Conservation (phyloP, 1,140 invertebrate genomes). For the Micrasema minimum region DNA sequence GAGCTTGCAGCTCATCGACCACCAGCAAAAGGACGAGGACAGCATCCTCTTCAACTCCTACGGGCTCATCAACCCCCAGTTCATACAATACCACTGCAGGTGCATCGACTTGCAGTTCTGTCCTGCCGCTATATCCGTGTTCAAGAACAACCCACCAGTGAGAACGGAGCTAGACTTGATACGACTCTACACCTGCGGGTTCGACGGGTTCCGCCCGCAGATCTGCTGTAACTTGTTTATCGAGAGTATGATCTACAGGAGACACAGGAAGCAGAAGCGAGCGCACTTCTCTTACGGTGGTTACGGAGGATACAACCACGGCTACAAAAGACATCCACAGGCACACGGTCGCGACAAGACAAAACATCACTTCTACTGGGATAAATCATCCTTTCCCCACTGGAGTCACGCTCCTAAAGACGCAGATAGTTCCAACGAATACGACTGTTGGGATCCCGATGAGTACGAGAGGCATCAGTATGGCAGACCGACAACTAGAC, state of each 20-base stretch:
- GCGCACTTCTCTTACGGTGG: conserved; percentile 37
- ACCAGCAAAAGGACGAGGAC: conserved; percentile 5
- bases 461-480: not conserved
- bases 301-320: conserved; percentile 1
- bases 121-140: conserved; percentile 27
- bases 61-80: conserved; percentile 23
- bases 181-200: conserved; percentile 43
- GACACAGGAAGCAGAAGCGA: conserved; percentile 47
- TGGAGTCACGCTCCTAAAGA: conserved; percentile 43
- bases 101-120: conserved; percentile 42
- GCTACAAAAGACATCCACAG: conserved; percentile 5
- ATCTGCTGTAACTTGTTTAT: conserved; percentile 46
- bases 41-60: conserved; percentile 33
- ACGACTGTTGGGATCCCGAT: conserved; percentile 23
- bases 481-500: not conserved
- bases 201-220: conserved; percentile 26
- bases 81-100: conserved; percentile 36
- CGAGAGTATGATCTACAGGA: conserved; percentile 18
- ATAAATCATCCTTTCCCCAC: conserved; percentile 43
- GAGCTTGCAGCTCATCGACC: not conserved
- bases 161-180: conserved; percentile 35
- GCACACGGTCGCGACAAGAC: conserved; percentile 20
- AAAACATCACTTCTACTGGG: conserved; percentile 47
- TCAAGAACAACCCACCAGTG: conserved; percentile 25
- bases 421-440: conserved; percentile 8